Base-by-base conservation (phyloP, 2,113 vertebrate species). In the Petrocephalus zakoni region DNA sequence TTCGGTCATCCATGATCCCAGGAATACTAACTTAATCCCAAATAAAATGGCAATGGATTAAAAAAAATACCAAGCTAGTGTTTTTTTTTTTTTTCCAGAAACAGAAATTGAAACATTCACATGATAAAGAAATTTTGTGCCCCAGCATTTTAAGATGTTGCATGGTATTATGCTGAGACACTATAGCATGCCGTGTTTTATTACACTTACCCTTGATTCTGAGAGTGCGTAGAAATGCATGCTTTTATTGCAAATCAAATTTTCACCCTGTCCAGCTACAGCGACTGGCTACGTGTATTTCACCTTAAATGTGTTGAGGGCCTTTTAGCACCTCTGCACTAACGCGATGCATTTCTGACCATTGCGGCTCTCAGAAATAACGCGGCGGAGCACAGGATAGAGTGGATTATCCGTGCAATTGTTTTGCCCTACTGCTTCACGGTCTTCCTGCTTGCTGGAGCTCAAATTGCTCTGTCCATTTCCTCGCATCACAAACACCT, bases 191-290 rank as follows among this genome's bases (percentile, higher is more conserved):
- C 53, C 78, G 51, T 88, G 52, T 49, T 88, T 46, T 83, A 58
- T 29, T 47, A 42, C 34, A n/a, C 0, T 88, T 83, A 84, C 34
- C 52, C 78, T 56, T 21, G 17, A 15, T 52, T 49, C 22, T 4
- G 5, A 19, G 29, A 34, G 21, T 11, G 7, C 10, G 7, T 49
- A 52, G n/a, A 51, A 88, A 53, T 7, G 5, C 9, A 17, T 58
- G 52, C 19, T 83, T 88, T 88, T 64, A 56, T 61, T 88, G 53
- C n/a, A 83, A 88, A 88, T 88, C n/a, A 61, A 42, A 61, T 83
- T 84, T 58, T 61, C 42, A 22, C 4, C 9, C 58, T 56, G 21
- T 72, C 61, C 19, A 72, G 25, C 22, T 17, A 15, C 22, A 17
- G 17, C 17, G 19, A 21, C 29, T 87, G 86, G 29, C 7, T 25